Percentiles rank a stretch among this genome's conserved stretches.
phyloP scores from a whole-genome alignment of 2,797 vertebrate species.

The Apodemus agrarius region DNA sequence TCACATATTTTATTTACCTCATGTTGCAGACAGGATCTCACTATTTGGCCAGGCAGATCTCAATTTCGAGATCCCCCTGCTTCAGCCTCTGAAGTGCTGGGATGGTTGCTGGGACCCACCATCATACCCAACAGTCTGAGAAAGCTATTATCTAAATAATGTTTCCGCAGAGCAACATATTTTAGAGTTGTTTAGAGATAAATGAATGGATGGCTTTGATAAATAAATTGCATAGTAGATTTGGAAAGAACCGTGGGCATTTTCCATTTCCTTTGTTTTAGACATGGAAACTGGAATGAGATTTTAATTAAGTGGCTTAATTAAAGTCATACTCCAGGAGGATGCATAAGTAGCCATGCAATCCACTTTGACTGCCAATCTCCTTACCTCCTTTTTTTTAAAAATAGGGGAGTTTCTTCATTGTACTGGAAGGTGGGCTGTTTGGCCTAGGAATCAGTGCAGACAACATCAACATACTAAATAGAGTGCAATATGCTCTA shows the following conservation, averaged over 20 bases:
- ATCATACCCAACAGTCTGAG: too few species aligned
- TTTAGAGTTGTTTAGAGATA: not conserved
- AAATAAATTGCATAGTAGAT: not conserved
- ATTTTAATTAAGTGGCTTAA: constrained; percentile 28
- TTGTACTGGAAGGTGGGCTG: not conserved
- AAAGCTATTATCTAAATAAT: not conserved
- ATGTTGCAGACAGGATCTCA: too few species aligned
- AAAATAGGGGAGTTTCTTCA: not conserved
- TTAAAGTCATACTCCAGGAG: not conserved
- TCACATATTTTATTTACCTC: not conserved
- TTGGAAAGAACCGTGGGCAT: not conserved
- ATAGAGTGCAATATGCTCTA: not conserved
- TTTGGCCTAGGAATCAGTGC: not conserved
- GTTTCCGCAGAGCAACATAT: not conserved
- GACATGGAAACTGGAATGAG: not conserved
- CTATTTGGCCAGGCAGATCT: not conserved
- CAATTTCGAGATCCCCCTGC: not conserved
- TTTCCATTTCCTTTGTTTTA: not conserved
- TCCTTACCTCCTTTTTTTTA: not conserved
- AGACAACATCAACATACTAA: not conserved
- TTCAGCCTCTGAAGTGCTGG: not conserved
- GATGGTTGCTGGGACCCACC: not conserved
- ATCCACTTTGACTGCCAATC: not conserved
- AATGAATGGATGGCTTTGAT: not conserved
- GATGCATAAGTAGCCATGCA: not conserved